Evolutionary conservation across 1,140 invertebrate species (phyloP).

Genomic region (Phymastichus coffea): DNA sequence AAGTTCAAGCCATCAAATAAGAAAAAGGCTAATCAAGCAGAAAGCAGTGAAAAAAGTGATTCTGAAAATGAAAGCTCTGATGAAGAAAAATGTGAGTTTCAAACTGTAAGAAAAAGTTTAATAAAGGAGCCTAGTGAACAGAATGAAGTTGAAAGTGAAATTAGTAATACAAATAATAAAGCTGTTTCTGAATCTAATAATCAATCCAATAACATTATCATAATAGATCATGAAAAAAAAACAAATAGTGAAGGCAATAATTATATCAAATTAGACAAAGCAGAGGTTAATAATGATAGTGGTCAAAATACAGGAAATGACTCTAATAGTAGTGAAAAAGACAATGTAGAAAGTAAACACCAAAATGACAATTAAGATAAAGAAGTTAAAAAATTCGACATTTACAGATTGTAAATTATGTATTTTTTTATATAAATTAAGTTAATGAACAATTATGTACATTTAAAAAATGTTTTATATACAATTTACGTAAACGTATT

Average conservation of each 20-base stretch:
- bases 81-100: conserved; percentile 20
- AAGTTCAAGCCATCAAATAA: conserved; percentile 54
- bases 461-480: conserved; percentile 17
- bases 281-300: background rate
- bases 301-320: background rate
- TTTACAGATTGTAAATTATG: background rate
- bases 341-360: background rate
- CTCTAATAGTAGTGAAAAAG: no score
- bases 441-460: background rate
- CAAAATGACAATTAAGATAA: background rate
- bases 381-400: background rate
- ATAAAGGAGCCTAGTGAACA: conserved; percentile 28
- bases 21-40: conserved; percentile 34
- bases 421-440: background rate
- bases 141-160: background rate
- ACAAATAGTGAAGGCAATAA: conserved; percentile 4
- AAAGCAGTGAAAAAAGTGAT: conserved; percentile 33
- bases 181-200: background rate
- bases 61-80: conserved; percentile 29
- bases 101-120: conserved; percentile 31
- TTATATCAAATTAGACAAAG: background rate
- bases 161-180: background rate
- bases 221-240: background rate
- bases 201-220: background rate
- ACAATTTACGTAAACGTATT: conserved; percentile 20